Evolutionary conservation across 35 echinoderm and acorn worm genomes (phyloP), one percentile per base, ranked within the genome.

Genomic region (Ophioderma brevispina): DNA sequence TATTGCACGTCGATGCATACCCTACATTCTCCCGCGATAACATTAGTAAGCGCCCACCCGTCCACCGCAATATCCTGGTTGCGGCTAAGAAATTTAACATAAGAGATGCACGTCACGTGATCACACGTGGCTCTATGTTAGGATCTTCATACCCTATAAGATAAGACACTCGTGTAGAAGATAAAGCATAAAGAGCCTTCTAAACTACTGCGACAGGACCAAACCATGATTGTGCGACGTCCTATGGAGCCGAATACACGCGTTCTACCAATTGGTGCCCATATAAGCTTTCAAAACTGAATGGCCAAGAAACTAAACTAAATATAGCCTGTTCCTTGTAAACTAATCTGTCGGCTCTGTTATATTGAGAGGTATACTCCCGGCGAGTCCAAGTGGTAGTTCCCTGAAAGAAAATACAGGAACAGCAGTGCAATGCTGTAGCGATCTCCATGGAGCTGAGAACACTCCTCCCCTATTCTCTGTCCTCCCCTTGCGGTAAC

Each of bases 231-330:
- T 99, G 94, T 41, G 92, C 79, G 0, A 93, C 50, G 10, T 93
- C 96, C 30, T 95, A 84, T 40, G 85, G 85, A 0, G 90, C 37
- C 0, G 88, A 75, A 63, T 88, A 98, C 0, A 95, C 14, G 0
- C 93, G 75, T 37, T 98, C 96, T 17, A 98, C 96, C n/a, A 83
- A 98, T 95, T 13, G 96, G 96, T 81, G 96, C 96, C 96, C 96
- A 98, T 23, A 94, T 40, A 19, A 98, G 90, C 52, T 98, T 98
- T 8, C n/a, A n/a, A 98, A 31, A 49, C 96, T 98, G 40, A 98
- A 98, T 5, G 96, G 96, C 96, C 96, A 98, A 83, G 92, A 98
- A 15, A 98, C 93, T 70, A 98, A 98, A 38, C 96, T 98, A 37
- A 91, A 92, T 40, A 98, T 90, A 28, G 96, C 96, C 36, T 98